Percentiles rank a stretch among this genome's conserved stretches.
phyloP scores from a whole-genome alignment of 2,113 vertebrate genomes.

The Melanostigma gelatinosum region DNA sequence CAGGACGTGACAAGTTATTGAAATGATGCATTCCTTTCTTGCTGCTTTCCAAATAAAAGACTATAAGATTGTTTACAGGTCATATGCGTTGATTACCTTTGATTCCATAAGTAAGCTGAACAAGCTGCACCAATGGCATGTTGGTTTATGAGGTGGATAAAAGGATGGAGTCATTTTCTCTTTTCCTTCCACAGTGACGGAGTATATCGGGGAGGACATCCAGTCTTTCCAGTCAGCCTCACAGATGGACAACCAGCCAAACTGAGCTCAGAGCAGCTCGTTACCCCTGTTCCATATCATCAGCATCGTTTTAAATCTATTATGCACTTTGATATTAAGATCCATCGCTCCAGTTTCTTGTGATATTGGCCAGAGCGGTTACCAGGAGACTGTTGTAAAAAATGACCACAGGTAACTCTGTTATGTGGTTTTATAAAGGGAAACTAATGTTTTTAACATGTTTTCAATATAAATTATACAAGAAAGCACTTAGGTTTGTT shows the following conservation, averaged over 20 bases:
- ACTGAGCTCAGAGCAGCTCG: slow-evolving; percentile 64
- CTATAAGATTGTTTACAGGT: not conserved
- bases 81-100: not conserved
- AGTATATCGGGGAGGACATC: slow-evolving; percentile 86
- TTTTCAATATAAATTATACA: slow-evolving; percentile 85
- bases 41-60: not conserved
- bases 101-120: not conserved
- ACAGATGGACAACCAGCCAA: slow-evolving; percentile 79
- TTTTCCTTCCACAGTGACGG: slow-evolving; percentile 75
- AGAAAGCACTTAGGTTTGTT: slow-evolving; percentile 43
- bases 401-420: slow-evolving; percentile 70
- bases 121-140: not conserved
- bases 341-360: slow-evolving; percentile 50
- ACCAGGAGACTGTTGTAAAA: slow-evolving; percentile 68
- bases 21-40: not conserved
- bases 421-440: slow-evolving; percentile 74
- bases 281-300: slow-evolving; percentile 33
- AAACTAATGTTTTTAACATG: slow-evolving; percentile 79
- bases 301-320: slow-evolving; percentile 50
- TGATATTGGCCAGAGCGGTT: slow-evolving; percentile 46
- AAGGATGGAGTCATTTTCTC: slow-evolving; percentile 14
- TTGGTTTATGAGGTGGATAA: not conserved
- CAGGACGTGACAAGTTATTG: not conserved
- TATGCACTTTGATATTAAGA: slow-evolving; percentile 58
- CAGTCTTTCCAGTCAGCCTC: slow-evolving; percentile 75